These are phyloP conservation scores for Zapus hudsonius DNA, from an alignment of 2,113 vertebrate species.

Conservation along the genomic window DNA sequence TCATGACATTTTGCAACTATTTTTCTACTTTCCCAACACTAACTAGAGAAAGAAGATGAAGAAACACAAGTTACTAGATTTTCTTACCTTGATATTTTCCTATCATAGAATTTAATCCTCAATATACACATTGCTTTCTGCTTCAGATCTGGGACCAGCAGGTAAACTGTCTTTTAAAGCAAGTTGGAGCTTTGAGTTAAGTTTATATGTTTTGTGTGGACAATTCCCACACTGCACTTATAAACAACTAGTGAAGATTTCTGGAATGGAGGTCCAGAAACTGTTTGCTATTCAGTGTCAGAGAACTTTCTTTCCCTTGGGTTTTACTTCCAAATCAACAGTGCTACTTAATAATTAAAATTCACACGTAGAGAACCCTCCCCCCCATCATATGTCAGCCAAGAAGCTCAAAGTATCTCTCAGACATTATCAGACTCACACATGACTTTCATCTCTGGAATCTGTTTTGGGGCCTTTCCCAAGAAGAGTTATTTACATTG, in stretches of 20 bases:
- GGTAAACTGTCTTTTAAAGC: constrained; percentile 55
- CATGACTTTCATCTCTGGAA: constrained; percentile 29
- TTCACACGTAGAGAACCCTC: background rate
- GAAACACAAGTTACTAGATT: background rate
- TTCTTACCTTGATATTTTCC: constrained; percentile 22
- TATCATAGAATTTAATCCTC: constrained; percentile 9
- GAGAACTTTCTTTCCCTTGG: background rate
- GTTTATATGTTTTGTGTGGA: background rate
- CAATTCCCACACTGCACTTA: background rate
- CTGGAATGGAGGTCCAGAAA: constrained; percentile 43
- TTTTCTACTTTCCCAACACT: background rate
- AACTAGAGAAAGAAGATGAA: background rate
- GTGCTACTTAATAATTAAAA: constrained; percentile 4
- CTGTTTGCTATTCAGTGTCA: constrained; percentile 51
- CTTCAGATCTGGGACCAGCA: background rate
- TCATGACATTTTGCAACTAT: background rate
- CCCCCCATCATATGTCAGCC: background rate
- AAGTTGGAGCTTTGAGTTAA: constrained; percentile 22
- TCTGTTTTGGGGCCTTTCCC: constrained; percentile 31
- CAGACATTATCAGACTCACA: constrained; percentile 19
- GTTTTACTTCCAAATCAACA: constrained; percentile 44
- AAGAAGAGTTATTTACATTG: constrained; percentile 47
- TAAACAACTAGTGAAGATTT: constrained; percentile 60
- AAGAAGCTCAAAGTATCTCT: background rate
- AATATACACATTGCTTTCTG: background rate